phyloP scores from a whole-genome alignment of 2,113 vertebrate species.

The Myanophis thanlyinensis region DNA sequence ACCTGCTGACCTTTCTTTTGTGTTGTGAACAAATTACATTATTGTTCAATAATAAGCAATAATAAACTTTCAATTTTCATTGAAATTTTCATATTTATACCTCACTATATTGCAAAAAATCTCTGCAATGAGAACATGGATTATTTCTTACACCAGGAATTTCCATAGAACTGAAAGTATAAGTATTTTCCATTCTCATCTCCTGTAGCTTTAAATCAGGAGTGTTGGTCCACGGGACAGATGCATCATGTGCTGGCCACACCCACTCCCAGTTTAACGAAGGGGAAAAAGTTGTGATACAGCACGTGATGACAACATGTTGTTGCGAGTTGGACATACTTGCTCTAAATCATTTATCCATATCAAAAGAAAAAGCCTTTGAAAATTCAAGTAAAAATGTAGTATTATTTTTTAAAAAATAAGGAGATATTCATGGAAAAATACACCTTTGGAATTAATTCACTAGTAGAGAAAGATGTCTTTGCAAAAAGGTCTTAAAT shows the following conservation, averaged over 20 bases:
- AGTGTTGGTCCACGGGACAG: no score
- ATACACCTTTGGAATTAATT: not conserved
- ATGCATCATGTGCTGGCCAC: no score
- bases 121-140: not conserved
- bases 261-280: no score
- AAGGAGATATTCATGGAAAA: not conserved
- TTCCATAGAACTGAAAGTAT: not conserved
- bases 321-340: no score
- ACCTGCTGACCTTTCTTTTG: slow-evolving; percentile 4
- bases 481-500: not conserved
- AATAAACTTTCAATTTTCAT: slow-evolving; percentile 1
- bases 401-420: not conserved
- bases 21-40: not conserved
- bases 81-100: not conserved
- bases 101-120: not conserved
- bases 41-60: slow-evolving; percentile 6
- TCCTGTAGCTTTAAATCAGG: not conserved
- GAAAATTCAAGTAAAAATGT: not conserved
- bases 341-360: slow-evolving; percentile 2
- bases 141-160: not conserved
- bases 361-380: not conserved
- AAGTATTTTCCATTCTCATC: not conserved
- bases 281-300: no score
- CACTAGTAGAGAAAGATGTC: not conserved
- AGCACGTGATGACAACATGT: no score